Base-by-base conservation (phyloP, 2,113 vertebrate species). In the Gallinago media region DNA sequence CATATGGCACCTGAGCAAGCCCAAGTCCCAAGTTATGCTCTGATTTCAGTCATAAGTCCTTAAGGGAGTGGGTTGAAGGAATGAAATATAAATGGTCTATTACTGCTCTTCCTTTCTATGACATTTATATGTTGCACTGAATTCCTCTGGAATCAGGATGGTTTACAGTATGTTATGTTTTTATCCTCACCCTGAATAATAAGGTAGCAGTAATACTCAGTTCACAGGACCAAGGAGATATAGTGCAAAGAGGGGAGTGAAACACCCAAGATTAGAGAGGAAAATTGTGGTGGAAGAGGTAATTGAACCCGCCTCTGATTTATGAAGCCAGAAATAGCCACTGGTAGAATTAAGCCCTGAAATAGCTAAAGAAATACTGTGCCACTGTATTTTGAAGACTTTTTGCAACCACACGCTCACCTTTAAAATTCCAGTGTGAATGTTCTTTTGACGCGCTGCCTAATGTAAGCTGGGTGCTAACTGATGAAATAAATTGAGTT, bases 401-500 rank as follows among this genome's bases (percentile, higher is more conserved):
- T 77, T 73, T 71, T 71, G 13, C 47, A 77, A 27, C 14, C 8
- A n/a, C 32, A 17, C 16, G 25, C 12, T 54, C 68, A 88, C 49
- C 65, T 93, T 81, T 31, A 42, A 40, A 90, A 88, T 44, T 84
- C 61, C 61, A 40, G 4, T 8, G 7, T 17, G 40, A 80, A 72
- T 5, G 6, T 9, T 82, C 87, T 65, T 85, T 61, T 49, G 67
- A 40, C 11, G 4, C 11, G 17, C 16, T 67, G 31, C 67, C 46
- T 31, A 77, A 74, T 32, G 42, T 59, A 67, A 86, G 34, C 42
- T 84, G 85, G 68, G 31, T 68, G 79, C 67, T 90, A 81, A 86
- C 74, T 95, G 89, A 95, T 95, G 82, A 94, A 92, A 93, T 67
- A 95, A 95, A 96, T 93, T 83, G 88, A 94, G 94, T 95, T 95